These are phyloP conservation scores for Baronia brevicornis DNA, from an alignment of 2,888 invertebrate genomes.

Conservation along the genomic window DNA sequence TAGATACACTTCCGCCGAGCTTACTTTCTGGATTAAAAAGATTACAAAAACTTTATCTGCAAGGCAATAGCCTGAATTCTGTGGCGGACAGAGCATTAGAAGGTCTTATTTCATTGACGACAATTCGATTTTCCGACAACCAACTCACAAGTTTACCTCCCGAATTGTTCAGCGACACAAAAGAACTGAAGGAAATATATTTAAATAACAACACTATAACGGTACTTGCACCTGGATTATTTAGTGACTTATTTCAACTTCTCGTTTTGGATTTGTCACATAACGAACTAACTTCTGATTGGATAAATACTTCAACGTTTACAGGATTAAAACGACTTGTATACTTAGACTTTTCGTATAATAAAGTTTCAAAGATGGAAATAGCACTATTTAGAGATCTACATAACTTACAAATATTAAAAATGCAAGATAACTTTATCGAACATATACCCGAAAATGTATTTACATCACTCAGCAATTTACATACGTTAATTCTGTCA, in stretches of 20 bases:
- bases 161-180: constrained; percentile 85
- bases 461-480: constrained; percentile 83
- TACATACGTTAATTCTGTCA: constrained; percentile 87
- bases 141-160: constrained; percentile 86
- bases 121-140: constrained; percentile 87
- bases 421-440: constrained; percentile 86
- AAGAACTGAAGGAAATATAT: constrained; percentile 86
- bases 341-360: constrained; percentile 85
- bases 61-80: constrained; percentile 84
- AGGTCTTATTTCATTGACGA: constrained; percentile 82
- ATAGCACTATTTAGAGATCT: constrained; percentile 85
- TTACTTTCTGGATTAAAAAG: constrained; percentile 82
- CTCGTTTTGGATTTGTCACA: constrained; percentile 85
- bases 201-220: constrained; percentile 88
- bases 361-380: constrained; percentile 84
- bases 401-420: constrained; percentile 85
- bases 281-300: constrained; percentile 87
- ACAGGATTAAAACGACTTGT: constrained; percentile 84
- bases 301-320: constrained; percentile 88
- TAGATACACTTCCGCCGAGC: constrained; percentile 83
- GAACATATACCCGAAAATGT: constrained; percentile 86
- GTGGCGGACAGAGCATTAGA: constrained; percentile 87
- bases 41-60: constrained; percentile 83
- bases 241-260: constrained; percentile 84
- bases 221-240: constrained; percentile 86